Percentiles rank a stretch among this genome's conserved stretches.
phyloP scores from a whole-genome alignment of 2,888 invertebrate genomes.

The Junonia oenone region DNA sequence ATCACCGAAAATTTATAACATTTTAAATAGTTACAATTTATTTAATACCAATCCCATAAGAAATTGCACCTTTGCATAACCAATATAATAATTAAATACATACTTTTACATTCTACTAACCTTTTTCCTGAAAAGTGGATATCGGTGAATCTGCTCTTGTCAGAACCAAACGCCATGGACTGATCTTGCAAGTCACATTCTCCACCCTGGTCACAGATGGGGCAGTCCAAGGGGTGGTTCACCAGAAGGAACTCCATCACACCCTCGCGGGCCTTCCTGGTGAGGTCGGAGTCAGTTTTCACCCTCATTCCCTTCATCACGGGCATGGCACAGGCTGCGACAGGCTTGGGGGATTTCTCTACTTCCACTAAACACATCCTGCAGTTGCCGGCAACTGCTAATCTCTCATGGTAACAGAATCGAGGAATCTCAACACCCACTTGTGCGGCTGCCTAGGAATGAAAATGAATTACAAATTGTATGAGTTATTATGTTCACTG shows the following conservation, averaged over 20 bases:
- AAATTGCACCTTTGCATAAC: too few relatives aligned
- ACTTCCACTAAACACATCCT: slow-evolving; percentile 99
- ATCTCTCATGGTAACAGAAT: slow-evolving; percentile 99
- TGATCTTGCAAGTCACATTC: slow-evolving; percentile 98
- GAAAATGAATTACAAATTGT: background rate
- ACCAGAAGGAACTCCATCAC: slow-evolving; percentile 99
- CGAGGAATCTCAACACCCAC: slow-evolving; percentile 98
- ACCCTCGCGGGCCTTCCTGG: slow-evolving; percentile 85
- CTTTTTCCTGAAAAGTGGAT: slow-evolving; percentile 94
- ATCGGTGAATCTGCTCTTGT: slow-evolving; percentile 95
- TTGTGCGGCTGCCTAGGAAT: slow-evolving; percentile 91
- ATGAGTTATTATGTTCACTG: too few relatives aligned
- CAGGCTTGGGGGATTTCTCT: slow-evolving; percentile 98
- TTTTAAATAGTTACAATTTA: too few relatives aligned
- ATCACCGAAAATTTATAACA: too few relatives aligned
- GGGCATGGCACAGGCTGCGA: slow-evolving; percentile 99
- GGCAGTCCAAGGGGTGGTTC: slow-evolving; percentile 99
- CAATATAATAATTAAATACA: too few relatives aligned
- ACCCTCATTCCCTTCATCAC: slow-evolving; percentile 99
- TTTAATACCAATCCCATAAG: too few relatives aligned
- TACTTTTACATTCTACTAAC: slow-evolving; percentile 60
- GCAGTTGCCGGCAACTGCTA: slow-evolving; percentile 99
- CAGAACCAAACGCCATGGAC: slow-evolving; percentile 99
- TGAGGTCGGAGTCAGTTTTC: slow-evolving; percentile 97
- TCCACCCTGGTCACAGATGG: slow-evolving; percentile 99